Base-by-base conservation (phyloP, 2,113 vertebrate species). In the Diadophis punctatus region DNA sequence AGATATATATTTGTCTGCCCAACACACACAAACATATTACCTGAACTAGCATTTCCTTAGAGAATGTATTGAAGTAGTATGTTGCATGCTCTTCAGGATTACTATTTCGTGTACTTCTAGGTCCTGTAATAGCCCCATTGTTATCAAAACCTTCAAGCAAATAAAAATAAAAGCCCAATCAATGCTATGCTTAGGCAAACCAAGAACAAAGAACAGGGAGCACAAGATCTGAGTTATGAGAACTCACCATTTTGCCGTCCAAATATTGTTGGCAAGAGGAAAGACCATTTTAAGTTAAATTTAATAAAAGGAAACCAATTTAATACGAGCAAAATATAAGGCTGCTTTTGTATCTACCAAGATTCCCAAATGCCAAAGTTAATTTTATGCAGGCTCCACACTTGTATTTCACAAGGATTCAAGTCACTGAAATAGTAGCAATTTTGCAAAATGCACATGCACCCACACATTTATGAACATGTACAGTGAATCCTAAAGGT, bases 21-120 rank as follows among this genome's bases (percentile, higher is more conserved):
- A 87, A 91, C n/a, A 92, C 14, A 53, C 51, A 43, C 30, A 91
- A 90, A 92, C 39, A 91, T 80, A 63, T 92, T 85, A 39, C 94
- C 89, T 99, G 99, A 87, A 99, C 98, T 94, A 99, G 96, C 97
- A 99, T 98, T 93, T 99, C 99, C 96, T 99, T 99, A 49, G 99
- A 99, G 97, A 98, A 99, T 46, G 98, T 98, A 96, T 98, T 99
- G 95, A 99, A 99, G 96, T 99, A 99, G 89, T 99, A 98, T 91
- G 98, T 98, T 30, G 98, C 99, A 34, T 99, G 98, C 92, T 99
- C 99, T 95, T 99, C 99, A 0, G 98, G 98, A 96, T 99, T 99
- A 97, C 99, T 99, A 96, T 99, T 98, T 55, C 99, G 98, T 94
- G 98, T 98, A 96, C 98, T 99, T 96, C 99, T 98, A 92, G 99